Evolutionary conservation across 2,797 vertebrate genomes (phyloP), one percentile per base, ranked within the genome.

Genomic region (Anguilla pacifica): DNA sequence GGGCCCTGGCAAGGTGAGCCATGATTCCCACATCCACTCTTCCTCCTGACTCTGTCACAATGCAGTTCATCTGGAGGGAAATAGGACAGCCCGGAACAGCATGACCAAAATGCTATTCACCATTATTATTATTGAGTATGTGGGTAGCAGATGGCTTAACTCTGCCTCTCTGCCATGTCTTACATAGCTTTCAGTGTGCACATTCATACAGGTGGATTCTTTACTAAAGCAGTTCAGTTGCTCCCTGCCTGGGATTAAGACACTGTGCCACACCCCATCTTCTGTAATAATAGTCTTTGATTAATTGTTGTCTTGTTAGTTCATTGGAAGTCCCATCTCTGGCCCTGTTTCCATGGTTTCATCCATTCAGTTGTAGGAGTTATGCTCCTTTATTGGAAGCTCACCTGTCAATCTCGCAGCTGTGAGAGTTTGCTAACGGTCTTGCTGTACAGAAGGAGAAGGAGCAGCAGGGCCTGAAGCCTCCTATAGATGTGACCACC

Each of bases 401-500:
- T 82, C 79, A 82, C 46, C 15, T 82, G 5, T 82, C 22, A 51
- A n/a, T 51, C 43, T 25, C 5, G 79, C 35, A 6, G 46, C 25
- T 31, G 28, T 84, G 15, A 55, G 83, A 0, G 28, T 13, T 19
- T 35, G 25, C 17, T 82, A 9, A 82, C 0, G 22, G 79, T 64
- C 28, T 72, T 43, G 1, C n/a, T 87, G 91, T 86, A 89, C 92
- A 91, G 90, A 89, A 96, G 95, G 93, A 95, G 90, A 93, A 93
- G 9, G 93, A 94, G 55, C 94, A 94, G 88, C 90, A 95, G 84
- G 91, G 94, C 55, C 91, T 93, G 84, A 94, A 94, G 91, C 94
- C 95, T 88, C 93, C 91, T 1, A 35, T 92, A 51, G 94, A 98
- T 90, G 91, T 97, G 89, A 96, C 92, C 57, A 97, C 95, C 89